These are phyloP conservation scores for Chrysolina americana DNA, from an alignment of 2,888 invertebrate genomes.

Conservation along the genomic window DNA sequence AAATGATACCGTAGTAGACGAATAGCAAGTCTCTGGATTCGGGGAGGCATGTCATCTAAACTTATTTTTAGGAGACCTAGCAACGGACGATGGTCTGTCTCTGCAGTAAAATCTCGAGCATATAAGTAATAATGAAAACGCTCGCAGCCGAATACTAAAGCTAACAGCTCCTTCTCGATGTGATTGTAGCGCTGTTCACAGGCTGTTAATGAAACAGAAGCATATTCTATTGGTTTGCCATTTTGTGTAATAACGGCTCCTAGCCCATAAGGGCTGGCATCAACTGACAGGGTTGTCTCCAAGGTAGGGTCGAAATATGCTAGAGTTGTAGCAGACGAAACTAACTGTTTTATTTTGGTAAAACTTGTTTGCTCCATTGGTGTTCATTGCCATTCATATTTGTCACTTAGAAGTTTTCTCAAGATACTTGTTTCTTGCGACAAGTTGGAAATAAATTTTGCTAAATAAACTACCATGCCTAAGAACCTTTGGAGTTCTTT, in stretches of 20 bases:
- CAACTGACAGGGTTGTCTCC: slow-evolving; percentile 11
- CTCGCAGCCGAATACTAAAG: slow-evolving; percentile 48
- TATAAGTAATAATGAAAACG: slow-evolving; percentile 48
- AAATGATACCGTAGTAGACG: slow-evolving; percentile 44
- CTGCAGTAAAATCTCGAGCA: slow-evolving; percentile 28
- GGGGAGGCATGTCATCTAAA: slow-evolving; percentile 48
- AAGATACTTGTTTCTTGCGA: not conserved
- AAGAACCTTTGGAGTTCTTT: slow-evolving; percentile 4
- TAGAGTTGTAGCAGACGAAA: not conserved
- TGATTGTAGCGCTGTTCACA: not conserved
- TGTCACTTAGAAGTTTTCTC: not conserved
- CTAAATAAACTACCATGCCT: not conserved
- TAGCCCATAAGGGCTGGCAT: slow-evolving; percentile 10
- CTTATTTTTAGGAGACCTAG: slow-evolving; percentile 50
- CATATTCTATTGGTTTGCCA: not conserved
- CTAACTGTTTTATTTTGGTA: not conserved
- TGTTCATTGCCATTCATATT: not conserved
- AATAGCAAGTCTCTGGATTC: slow-evolving; percentile 48
- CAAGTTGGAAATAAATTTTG: not conserved
- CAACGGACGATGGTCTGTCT: slow-evolving; percentile 50
- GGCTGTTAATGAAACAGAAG: not conserved
- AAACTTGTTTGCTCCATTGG: not conserved
- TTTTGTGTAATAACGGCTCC: not conserved
- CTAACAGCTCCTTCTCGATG: not conserved
- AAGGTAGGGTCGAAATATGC: not conserved